Conservation (phyloP, 1,140 invertebrate species). For the Zaprionus taronus region DNA sequence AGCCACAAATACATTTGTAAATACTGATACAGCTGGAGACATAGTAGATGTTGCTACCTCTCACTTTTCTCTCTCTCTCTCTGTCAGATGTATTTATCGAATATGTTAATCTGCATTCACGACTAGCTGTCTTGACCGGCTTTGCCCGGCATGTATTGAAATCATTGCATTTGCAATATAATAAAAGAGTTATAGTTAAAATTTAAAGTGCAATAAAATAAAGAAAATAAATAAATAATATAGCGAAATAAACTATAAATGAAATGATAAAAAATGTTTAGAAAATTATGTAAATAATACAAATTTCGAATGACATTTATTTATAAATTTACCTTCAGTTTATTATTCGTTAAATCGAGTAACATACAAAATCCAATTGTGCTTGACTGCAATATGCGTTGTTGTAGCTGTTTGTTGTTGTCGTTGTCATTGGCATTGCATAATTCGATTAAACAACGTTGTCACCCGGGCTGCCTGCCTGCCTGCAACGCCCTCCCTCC, state of each 20-base stretch:
- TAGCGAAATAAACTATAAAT: too few species aligned
- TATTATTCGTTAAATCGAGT: not conserved
- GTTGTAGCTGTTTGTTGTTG: constrained; percentile 39
- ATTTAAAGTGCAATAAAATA: not conserved
- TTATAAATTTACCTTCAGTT: too few species aligned
- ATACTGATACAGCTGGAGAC: constrained; percentile 6
- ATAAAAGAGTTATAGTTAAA: not conserved
- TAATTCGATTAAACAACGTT: constrained; percentile 75
- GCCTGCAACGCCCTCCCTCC: not conserved
- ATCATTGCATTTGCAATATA: too few species aligned
- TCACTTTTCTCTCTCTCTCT: not conserved
- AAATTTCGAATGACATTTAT: too few species aligned
- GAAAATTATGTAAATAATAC: too few species aligned
- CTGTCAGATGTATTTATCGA: constrained; percentile 56
- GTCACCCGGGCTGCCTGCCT: constrained; percentile 7
- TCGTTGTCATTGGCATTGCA: constrained; percentile 58
- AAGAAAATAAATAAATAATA: too few species aligned
- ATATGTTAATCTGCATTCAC: constrained; percentile 70
- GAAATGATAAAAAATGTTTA: too few species aligned
- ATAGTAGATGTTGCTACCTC: not conserved
- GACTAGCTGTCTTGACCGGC: not conserved
- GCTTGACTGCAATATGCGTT: constrained; percentile 9
- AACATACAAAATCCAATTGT: not conserved
- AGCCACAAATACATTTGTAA: not conserved
- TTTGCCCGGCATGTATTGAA: not conserved